phyloP scores from a whole-genome alignment of 2,797 vertebrate species.

The Gephyroberyx darwinii region DNA sequence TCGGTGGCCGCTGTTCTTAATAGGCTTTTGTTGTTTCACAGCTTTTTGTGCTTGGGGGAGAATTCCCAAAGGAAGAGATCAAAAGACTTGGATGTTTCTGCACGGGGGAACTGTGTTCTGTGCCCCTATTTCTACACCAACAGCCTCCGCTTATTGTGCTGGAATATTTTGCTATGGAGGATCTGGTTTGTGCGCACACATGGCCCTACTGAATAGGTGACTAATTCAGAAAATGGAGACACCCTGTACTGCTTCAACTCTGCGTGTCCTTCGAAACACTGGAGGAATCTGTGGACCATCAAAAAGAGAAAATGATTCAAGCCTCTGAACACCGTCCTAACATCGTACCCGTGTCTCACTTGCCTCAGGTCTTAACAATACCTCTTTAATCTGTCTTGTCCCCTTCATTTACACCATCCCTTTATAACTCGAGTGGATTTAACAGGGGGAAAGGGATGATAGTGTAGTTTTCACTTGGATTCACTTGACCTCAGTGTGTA shows the following conservation, averaged over 20 bases:
- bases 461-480: constrained; percentile 30
- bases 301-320: neutral
- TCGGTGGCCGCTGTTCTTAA: constrained; percentile 46
- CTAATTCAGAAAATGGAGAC: neutral
- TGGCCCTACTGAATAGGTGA: neutral
- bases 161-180: neutral
- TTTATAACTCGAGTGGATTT: neutral
- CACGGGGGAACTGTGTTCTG: constrained; percentile 33
- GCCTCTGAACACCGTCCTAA: neutral
- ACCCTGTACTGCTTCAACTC: neutral
- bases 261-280: neutral
- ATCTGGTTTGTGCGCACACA: neutral
- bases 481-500: neutral
- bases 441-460: constrained; percentile 27
- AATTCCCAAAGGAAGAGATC: constrained; percentile 51
- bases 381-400: neutral
- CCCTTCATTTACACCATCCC: neutral
- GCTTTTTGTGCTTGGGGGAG: constrained; percentile 39
- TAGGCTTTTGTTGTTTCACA: constrained; percentile 51
- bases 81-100: constrained; percentile 53
- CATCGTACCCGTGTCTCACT: neutral
- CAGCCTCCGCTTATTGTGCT: constrained; percentile 15
- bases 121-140: constrained; percentile 28
- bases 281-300: neutral
- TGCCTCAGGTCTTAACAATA: neutral